phyloP scores from a whole-genome alignment of 2,797 vertebrate genomes.

The Anisognathus igniventris region DNA sequence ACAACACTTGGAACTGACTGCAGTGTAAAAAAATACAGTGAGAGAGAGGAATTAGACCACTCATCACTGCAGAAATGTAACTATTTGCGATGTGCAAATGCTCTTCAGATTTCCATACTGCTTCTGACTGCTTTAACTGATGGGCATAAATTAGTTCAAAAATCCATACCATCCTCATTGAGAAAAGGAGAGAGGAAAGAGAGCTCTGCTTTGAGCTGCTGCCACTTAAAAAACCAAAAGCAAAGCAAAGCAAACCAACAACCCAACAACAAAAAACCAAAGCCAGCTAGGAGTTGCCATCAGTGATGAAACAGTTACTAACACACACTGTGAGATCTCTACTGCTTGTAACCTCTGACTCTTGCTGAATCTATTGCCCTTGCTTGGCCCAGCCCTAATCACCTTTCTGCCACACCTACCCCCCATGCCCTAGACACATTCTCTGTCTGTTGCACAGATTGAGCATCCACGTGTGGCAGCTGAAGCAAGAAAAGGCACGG shows the following conservation, averaged over 20 bases:
- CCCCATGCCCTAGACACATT: too few species aligned
- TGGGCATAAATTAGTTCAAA: background rate
- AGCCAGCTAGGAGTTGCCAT: background rate
- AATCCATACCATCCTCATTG: background rate
- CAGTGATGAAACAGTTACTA: background rate
- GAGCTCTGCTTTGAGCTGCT: background rate
- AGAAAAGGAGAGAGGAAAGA: background rate
- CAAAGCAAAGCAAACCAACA: background rate
- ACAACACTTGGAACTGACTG: background rate
- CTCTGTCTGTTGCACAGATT: accelerated
- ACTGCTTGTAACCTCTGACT: background rate
- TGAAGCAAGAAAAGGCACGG: background rate
- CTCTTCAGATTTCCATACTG: background rate
- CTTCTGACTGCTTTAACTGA: background rate
- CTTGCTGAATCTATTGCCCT: background rate
- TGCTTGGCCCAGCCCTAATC: background rate
- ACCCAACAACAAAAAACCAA: background rate
- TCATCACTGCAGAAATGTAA: background rate
- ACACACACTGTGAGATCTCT: background rate
- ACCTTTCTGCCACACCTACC: background rate
- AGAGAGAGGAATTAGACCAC: background rate
- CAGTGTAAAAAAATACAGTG: background rate
- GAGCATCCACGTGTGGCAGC: accelerated
- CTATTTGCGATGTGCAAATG: background rate
- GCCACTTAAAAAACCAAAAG: background rate